Evolutionary conservation across 2,113 vertebrate species (phyloP).

Genomic region (Geococcyx californianus): DNA sequence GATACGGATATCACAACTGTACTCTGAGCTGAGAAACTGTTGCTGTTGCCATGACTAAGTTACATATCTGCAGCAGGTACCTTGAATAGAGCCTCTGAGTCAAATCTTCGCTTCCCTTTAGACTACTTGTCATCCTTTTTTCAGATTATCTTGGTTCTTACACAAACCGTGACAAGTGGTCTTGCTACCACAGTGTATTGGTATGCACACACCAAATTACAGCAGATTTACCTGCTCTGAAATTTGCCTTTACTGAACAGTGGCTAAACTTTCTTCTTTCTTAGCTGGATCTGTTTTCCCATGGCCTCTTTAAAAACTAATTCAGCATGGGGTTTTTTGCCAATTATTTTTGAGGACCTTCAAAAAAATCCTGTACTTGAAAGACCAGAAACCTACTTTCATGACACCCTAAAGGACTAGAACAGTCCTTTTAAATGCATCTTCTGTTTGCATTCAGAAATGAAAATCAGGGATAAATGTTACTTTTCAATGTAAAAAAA

Average conservation of each 20-base stretch:
- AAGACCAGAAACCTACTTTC: slow-evolving; percentile 24
- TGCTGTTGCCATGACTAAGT: neutral
- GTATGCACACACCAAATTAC: neutral
- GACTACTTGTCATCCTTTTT: neutral
- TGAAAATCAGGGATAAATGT: neutral
- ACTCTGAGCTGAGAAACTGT: neutral
- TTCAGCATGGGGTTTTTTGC: neutral
- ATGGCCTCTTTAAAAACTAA: neutral
- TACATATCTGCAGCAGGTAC: neutral
- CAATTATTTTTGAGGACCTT: neutral
- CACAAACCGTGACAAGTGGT: neutral
- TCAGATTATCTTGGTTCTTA: neutral
- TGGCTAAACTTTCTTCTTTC: neutral
- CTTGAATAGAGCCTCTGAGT: neutral
- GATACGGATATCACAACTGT: neutral
- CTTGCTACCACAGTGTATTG: neutral
- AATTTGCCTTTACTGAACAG: neutral
- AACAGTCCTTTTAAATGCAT: neutral
- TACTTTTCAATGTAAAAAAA: neutral
- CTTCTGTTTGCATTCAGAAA: neutral
- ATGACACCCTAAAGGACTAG: neutral
- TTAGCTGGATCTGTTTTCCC: neutral
- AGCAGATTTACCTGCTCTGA: neutral
- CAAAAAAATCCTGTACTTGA: neutral
- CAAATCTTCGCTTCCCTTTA: neutral